Conservation (phyloP, 2,888 invertebrate genomes). For the Lissonota sp. region DNA sequence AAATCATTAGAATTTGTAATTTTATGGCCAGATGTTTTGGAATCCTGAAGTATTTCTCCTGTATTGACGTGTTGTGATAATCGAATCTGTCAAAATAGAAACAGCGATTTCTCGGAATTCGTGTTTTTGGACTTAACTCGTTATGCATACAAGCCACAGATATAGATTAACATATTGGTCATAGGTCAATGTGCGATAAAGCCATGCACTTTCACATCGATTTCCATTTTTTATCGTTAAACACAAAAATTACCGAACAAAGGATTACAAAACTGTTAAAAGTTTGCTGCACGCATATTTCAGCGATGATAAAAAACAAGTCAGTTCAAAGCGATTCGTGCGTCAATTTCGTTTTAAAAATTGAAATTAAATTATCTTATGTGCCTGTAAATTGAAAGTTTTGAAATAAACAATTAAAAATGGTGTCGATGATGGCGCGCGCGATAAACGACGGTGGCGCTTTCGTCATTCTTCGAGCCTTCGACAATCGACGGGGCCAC, state of each 20-base stretch:
- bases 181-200: slow-evolving; percentile 12
- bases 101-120: too few species aligned
- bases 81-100: too few species aligned
- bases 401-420: slow-evolving; percentile 22
- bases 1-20: too few species aligned
- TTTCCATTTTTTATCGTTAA: neutral
- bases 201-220: neutral
- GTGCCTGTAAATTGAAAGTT: neutral
- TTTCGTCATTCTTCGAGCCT: slow-evolving; percentile 65
- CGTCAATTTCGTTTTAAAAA: neutral
- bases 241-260: neutral
- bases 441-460: slow-evolving; percentile 68
- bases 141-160: too few species aligned
- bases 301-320: neutral
- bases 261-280: too few species aligned
- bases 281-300: too few species aligned
- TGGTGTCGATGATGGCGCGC: slow-evolving; percentile 68
- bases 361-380: slow-evolving; percentile 22
- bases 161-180: neutral
- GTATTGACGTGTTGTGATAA: too few species aligned
- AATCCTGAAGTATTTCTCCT: too few species aligned
- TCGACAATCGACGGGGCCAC: slow-evolving; percentile 62
- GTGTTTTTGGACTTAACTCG: too few species aligned
- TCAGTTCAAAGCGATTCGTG: neutral
- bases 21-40: too few species aligned